phyloP scores from a whole-genome alignment of 2,797 vertebrate genomes.

The Acanthornis magna region DNA sequence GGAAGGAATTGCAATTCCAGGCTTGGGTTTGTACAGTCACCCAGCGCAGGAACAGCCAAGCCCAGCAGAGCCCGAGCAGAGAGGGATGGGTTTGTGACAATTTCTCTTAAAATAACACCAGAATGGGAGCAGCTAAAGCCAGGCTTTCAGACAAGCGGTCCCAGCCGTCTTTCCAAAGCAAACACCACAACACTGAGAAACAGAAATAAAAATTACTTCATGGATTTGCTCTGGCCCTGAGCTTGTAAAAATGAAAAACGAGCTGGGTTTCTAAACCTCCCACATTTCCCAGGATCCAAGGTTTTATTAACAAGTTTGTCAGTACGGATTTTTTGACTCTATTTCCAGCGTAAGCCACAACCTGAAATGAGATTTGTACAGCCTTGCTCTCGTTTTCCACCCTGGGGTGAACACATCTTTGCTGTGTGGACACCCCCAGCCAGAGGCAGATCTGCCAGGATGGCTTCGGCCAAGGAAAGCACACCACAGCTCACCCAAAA shows the following conservation, averaged over 20 bases:
- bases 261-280: not conserved
- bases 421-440: not conserved
- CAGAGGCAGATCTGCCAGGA: not conserved
- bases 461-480: not conserved
- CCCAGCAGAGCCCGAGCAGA: fast-evolving
- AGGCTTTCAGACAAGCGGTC: not conserved
- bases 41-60: fast-evolving
- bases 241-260: conserved; percentile 25
- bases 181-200: not conserved
- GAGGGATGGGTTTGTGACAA: not conserved
- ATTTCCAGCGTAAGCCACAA: not conserved
- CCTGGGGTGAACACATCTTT: not conserved
- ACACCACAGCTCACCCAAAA: not conserved
- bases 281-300: not conserved
- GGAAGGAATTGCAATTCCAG: not conserved
- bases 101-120: not conserved
- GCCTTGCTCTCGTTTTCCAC: not conserved
- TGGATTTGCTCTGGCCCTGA: not conserved
- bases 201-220: conserved; percentile 45
- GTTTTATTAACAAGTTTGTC: conserved; percentile 17
- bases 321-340: not conserved
- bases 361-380: not conserved
- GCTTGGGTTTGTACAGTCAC: not conserved
- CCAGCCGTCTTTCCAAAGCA: not conserved
- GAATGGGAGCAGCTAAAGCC: not conserved